Evolutionary conservation across 2,113 vertebrate genomes (phyloP).

Genomic region (Myxocyprinus asiaticus): DNA sequence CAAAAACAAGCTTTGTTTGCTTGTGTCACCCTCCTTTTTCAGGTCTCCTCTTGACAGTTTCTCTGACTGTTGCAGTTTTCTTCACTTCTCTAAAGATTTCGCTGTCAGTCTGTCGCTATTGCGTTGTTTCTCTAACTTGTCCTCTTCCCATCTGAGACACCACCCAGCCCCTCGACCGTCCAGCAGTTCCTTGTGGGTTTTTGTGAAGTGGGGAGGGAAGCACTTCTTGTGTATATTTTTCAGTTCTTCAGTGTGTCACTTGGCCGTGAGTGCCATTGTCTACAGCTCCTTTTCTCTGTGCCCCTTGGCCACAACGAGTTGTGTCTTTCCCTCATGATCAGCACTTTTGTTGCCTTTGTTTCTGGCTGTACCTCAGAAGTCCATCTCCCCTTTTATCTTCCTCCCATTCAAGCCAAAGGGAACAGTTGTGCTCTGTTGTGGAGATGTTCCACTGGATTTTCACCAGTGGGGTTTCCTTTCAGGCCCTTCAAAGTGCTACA

Average conservation of each 20-base stretch:
- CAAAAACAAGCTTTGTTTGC: not conserved
- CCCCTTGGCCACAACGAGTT: conserved; percentile 83
- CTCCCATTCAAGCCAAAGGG: conserved; percentile 98
- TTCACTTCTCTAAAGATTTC: not conserved
- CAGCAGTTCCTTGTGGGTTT: conserved; percentile 86
- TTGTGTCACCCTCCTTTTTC: not conserved
- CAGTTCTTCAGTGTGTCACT: conserved; percentile 96
- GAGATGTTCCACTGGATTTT: conserved; percentile 99
- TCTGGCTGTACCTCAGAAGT: conserved; percentile 98
- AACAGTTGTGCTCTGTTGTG: conserved; percentile 99
- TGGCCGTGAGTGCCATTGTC: conserved; percentile 92
- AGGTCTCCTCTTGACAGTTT: not conserved
- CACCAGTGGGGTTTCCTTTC: conserved; percentile 99
- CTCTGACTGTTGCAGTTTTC: conserved; percentile 1
- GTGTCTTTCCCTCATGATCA: conserved; percentile 98
- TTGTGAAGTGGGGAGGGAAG: conserved; percentile 78
- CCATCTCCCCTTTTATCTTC: conserved; percentile 98
- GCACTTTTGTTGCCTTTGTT: conserved; percentile 99
- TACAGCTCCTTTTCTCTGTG: conserved; percentile 76
- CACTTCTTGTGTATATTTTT: conserved; percentile 97
- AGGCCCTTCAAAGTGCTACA: conserved; percentile 94
- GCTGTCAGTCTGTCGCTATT: conserved; percentile 6
- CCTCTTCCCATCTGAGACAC: conserved; percentile 64
- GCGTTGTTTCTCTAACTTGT: not conserved
- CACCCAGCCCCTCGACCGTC: conserved; percentile 85